Base-by-base conservation (phyloP, 2,797 vertebrate genomes). In the Artibeus lituratus region DNA sequence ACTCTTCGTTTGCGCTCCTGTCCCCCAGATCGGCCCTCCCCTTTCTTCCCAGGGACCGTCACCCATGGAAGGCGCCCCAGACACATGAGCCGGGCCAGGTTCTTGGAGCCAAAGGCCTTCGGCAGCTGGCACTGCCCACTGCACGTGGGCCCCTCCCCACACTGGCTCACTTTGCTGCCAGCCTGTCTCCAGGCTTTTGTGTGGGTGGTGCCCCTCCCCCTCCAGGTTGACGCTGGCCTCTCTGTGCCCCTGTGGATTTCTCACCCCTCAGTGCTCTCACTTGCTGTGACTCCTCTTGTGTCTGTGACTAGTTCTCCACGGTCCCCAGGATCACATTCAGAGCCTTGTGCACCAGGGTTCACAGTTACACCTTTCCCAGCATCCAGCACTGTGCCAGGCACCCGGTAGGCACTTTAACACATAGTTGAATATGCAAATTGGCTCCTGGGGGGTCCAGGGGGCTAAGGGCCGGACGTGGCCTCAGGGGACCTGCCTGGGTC, bases 191-290 rank as follows among this genome's bases (percentile, higher is more conserved):
- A 65, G 59, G 29, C 59, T 32, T 32, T 32, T 3, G 32, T 6
- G 24, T 5, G 55, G 55, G 9, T 14, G 57, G 57, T 5, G 11
- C 11, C 57, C 26, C 26, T 29, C 22, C 55, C 7, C 24, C 57
- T 59, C 57, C 57, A 26, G 24, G 10, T 29, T 29, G 24, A 8
- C 8, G 16, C 5, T 22, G 22, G 73, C 29, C 14, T 4, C 5
- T 0, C 10, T 42, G 70, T 10, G 2, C 26, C 51, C 53, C 9
- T 3, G 15, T 22, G 4, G 1, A 9, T 3, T 24, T n/a, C 65
- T 55, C 39, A 3, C 21, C 53, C 51, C 37, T 14, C 15, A 9
- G 35, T 53, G 22, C 53, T 65, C 55, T 26, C 32, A 47, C 26
- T 11, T n/a, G n/a, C 53, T 62, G 2, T 21, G 1, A 7, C 57